Evolutionary conservation across 2,113 vertebrate species (phyloP), one percentile per base, ranked within the genome.

Genomic region (Tenebrosternarchus preto): DNA sequence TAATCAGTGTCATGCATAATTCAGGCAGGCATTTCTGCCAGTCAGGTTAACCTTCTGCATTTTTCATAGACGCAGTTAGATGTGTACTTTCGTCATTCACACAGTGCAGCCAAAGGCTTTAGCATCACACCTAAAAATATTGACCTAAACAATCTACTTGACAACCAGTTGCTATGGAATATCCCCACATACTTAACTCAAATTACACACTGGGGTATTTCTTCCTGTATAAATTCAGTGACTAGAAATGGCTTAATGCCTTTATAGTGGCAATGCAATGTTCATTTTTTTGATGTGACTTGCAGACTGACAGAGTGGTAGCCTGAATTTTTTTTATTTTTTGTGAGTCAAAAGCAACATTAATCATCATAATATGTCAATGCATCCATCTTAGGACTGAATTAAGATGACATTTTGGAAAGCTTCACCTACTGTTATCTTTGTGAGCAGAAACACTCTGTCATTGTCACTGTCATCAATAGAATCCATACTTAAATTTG

Each of bases 1-100:
- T 89, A 89, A 90, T 81, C 66, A 64, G 55, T 59, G 78, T 77
- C 15, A 80, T 91, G 85, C 83, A 91, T 91, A 83, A 89, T 91
- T 88, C 84, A 91, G 15, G 12, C 31, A 27, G 69, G 70, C 66
- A 83, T 90, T 87, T 86, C 76, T 90, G 69, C 73, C 86, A 69
- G 78, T 87, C 82, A 87, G 70, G 75, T 86, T 82, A 75, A 80
- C 71, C 43, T 81, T 82, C 84, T 90, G 82, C 82, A 74, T 83
- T 66, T 84, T 87, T 90, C 27, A 89, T 84, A 68, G 83, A 60
- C 9, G 31, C 4, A 57, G 75, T 69, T 72, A 76, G 33, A 90
- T 80, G 75, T 66, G 50, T 66, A 60, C 39, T 29, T 22, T 67
- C 25, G 64, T 79, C 63, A 68, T 72, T 68, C 11, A 33, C 1